Conservation (phyloP, 2,797 vertebrate genomes). For the Cottoperca gobio region DNA sequence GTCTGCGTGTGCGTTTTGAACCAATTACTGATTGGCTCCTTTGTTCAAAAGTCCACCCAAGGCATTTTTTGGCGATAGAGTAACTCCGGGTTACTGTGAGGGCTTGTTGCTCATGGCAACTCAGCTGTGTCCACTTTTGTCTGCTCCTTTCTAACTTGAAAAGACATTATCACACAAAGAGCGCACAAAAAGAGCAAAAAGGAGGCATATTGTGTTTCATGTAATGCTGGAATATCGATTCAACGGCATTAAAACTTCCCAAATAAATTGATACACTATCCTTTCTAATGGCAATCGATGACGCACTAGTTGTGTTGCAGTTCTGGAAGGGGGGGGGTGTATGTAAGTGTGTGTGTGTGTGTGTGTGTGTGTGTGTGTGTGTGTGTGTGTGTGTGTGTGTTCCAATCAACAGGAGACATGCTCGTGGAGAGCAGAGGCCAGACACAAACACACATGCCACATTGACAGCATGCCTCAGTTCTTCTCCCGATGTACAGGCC, state of each 20-base stretch:
- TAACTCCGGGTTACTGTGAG: conserved; percentile 49
- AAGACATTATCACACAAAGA: conserved; percentile 38
- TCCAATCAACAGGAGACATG: conserved; percentile 44
- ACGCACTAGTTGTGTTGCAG: conserved; percentile 9
- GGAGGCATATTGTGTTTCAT: conserved; percentile 7
- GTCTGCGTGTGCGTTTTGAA: conserved; percentile 29
- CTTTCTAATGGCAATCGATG: conserved; percentile 20
- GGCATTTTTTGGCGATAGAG: conserved; percentile 44
- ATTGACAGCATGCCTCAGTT: conserved; percentile 61
- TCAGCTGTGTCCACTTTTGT: conserved; percentile 63
- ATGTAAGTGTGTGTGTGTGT: not conserved
- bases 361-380: conserved; percentile 20
- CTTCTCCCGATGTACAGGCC: conserved; percentile 53
- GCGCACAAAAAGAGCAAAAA: conserved; percentile 9
- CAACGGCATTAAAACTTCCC: conserved; percentile 21
- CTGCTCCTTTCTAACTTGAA: conserved; percentile 34
- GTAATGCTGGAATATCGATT: conserved; percentile 49
- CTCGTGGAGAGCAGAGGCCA: conserved; percentile 49
- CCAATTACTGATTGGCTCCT: conserved; percentile 33
- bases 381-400: conserved; percentile 22
- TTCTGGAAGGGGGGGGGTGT: too few relatives aligned
- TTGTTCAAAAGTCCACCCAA: conserved; percentile 41
- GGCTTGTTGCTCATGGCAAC: conserved; percentile 64
- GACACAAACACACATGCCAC: conserved; percentile 44
- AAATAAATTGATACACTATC: conserved; percentile 42